Conservation (phyloP, 2,888 invertebrate genomes). For the Nephrotoma guestfalica region DNA sequence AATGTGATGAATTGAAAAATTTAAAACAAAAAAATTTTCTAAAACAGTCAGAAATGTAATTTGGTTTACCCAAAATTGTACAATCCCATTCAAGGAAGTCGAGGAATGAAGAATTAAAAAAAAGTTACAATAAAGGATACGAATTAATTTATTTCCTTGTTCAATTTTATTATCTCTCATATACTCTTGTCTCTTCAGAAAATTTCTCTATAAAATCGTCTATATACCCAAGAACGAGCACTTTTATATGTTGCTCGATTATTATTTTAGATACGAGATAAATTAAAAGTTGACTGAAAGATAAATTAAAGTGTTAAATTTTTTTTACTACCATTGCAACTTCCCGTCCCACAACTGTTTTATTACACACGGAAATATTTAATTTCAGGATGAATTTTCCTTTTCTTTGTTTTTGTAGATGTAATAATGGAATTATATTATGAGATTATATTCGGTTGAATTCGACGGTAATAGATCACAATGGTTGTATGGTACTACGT, state of each 20-base stretch:
- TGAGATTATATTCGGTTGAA: neutral
- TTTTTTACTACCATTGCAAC: neutral
- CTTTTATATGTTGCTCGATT: neutral
- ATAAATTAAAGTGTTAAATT: neutral
- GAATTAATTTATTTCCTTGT: neutral
- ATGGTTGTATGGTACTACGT: neutral
- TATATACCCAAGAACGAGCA: neutral
- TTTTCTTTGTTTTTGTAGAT: neutral
- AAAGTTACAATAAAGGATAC: neutral
- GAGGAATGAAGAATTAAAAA: neutral
- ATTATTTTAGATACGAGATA: neutral
- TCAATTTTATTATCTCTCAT: neutral
- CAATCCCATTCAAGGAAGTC: neutral
- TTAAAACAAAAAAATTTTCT: neutral
- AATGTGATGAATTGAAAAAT: neutral
- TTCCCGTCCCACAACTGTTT: neutral
- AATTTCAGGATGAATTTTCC: neutral
- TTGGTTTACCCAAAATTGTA: neutral
- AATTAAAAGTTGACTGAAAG: neutral
- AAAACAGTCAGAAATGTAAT: too few species aligned
- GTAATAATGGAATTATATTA: neutral
- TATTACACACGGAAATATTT: neutral
- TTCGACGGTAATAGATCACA: neutral
- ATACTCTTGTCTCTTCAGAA: neutral
- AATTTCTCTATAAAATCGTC: neutral